A percentile compares a stretch with the other conserved stretches of the same genome.
Conservation (phyloP, 2,113 vertebrate genomes). For the Procavia capensis region DNA sequence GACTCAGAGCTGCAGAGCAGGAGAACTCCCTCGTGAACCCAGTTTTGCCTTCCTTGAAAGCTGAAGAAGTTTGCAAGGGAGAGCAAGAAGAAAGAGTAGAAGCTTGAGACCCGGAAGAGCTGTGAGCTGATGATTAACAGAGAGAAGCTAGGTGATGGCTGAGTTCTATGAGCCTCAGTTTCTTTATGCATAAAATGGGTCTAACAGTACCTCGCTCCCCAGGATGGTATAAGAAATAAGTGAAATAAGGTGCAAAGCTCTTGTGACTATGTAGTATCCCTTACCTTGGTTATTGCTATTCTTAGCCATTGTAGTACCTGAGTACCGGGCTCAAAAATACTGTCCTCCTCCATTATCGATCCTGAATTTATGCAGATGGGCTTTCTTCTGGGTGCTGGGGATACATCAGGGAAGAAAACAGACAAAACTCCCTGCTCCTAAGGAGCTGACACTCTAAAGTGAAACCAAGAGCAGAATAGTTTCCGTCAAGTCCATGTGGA, state of each 20-base stretch:
- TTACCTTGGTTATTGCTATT: fast-evolving
- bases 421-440: background rate
- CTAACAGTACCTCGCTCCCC: background rate
- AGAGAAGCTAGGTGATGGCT: fast-evolving
- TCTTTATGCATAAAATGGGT: background rate
- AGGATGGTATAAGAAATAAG: no score
- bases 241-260: background rate
- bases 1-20: background rate
- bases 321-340: background rate
- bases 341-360: background rate
- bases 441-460: background rate
- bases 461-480: no score
- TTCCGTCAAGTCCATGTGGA: no score
- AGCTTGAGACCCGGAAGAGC: background rate
- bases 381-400: background rate
- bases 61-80: background rate
- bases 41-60: background rate
- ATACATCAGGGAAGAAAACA: background rate
- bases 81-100: background rate
- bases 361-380: background rate
- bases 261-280: background rate
- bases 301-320: background rate
- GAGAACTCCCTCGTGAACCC: background rate
- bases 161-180: background rate
- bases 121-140: background rate